phyloP scores from a whole-genome alignment of 2,888 invertebrate species.

The Trissolcus japonicus region DNA sequence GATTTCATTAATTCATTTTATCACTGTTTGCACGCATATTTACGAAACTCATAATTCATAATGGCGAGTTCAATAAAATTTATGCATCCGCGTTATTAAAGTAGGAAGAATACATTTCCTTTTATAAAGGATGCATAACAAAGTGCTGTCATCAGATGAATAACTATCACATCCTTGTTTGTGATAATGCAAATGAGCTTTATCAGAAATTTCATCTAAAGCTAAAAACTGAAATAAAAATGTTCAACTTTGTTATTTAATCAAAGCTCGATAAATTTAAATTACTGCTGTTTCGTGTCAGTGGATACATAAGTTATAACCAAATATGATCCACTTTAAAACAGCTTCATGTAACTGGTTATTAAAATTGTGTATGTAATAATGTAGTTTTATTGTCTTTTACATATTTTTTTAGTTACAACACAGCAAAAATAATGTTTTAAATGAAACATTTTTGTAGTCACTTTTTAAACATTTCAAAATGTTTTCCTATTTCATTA shows the following conservation, averaged over 20 bases:
- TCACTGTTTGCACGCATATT: constrained; percentile 5
- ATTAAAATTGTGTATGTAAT: no score
- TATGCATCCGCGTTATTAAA: constrained; percentile 14
- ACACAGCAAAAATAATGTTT: no score
- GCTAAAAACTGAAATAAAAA: constrained; percentile 9
- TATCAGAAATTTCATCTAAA: not conserved
- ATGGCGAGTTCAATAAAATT: constrained; percentile 3
- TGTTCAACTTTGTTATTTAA: constrained; percentile 1
- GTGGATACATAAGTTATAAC: no score
- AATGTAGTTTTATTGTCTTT: no score
- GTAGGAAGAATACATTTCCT: constrained; percentile 20
- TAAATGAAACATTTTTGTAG: no score
- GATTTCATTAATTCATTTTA: no score
- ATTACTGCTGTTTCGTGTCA: not conserved
- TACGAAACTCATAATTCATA: constrained; percentile 14
- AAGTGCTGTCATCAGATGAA: constrained; percentile 12
- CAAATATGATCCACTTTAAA: no score
- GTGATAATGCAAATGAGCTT: constrained; percentile 16
- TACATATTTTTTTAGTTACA: no score
- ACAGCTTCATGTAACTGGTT: no score
- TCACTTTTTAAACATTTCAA: no score
- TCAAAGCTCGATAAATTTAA: constrained; percentile 5
- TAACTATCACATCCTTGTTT: constrained; percentile 9
- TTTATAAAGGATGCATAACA: constrained; percentile 18
- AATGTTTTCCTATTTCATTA: no score